phyloP scores from a whole-genome alignment of 2,797 vertebrate species.

The Podarcis lilfordi region DNA sequence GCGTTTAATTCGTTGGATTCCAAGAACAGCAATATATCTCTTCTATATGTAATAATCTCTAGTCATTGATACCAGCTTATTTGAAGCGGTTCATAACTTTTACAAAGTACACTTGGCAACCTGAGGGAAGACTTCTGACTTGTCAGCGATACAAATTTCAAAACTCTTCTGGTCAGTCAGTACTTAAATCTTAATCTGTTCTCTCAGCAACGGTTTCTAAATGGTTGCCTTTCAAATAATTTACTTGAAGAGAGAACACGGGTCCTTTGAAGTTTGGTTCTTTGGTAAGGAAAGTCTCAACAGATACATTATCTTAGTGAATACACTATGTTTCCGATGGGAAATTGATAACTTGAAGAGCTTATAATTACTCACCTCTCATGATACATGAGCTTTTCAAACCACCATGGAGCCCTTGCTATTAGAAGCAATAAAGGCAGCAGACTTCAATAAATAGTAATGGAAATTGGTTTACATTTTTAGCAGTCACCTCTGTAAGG shows the following conservation, averaged over 20 bases:
- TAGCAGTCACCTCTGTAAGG: constrained; percentile 42
- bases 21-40: neutral
- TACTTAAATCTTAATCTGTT: constrained; percentile 14
- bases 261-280: neutral
- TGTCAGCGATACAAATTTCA: constrained; percentile 32
- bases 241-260: neutral
- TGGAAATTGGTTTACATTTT: constrained; percentile 30
- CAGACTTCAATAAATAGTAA: constrained; percentile 44
- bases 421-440: constrained; percentile 21
- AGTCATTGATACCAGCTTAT: constrained; percentile 24
- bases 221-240: constrained; percentile 38
- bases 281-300: constrained; percentile 30
- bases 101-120: constrained; percentile 18
- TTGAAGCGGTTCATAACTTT: constrained; percentile 29
- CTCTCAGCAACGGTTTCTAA: neutral
- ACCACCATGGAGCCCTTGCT: constrained; percentile 18
- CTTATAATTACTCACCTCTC: constrained; percentile 23
- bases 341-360: constrained; percentile 24
- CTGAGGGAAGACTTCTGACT: constrained; percentile 20
- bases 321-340: neutral
- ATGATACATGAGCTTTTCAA: neutral
- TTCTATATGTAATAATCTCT: neutral
- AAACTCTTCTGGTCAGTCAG: neutral
- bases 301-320: constrained; percentile 22
- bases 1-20: neutral